Evolutionary conservation across 2,888 invertebrate genomes (phyloP).

Genomic region (Opisthograptis luteolata): DNA sequence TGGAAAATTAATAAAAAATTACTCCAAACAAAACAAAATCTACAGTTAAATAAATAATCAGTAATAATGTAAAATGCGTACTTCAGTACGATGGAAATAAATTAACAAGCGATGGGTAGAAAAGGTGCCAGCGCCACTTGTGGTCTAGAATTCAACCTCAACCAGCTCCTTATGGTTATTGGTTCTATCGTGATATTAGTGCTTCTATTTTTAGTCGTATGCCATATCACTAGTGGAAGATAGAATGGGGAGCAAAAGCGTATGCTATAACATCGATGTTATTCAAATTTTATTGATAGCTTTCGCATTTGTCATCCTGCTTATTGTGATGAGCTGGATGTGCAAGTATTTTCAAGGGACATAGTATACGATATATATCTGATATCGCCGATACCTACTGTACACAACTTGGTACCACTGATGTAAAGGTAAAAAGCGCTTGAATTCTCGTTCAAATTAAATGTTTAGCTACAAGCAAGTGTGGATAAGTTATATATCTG

Average conservation of each 20-base stretch:
- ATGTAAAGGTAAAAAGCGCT: too few relatives aligned
- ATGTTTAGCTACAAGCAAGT: background rate
- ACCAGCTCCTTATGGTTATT: conserved; percentile 65
- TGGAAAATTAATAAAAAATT: conserved; percentile 4
- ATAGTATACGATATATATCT: conserved; percentile 17
- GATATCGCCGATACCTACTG: too few relatives aligned
- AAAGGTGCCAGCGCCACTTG: conserved; percentile 29
- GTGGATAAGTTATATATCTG: background rate
- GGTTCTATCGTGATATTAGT: conserved; percentile 66
- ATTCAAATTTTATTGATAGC: conserved; percentile 60
- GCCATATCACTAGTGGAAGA: conserved; percentile 62
- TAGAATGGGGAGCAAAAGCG: conserved; percentile 38
- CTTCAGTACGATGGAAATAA: conserved; percentile 37
- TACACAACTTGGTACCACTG: too few relatives aligned
- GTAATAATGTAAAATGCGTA: conserved; percentile 5
- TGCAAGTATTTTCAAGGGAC: conserved; percentile 62
- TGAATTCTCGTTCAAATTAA: background rate
- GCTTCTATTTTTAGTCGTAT: too few relatives aligned
- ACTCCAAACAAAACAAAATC: too few relatives aligned
- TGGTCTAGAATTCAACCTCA: conserved; percentile 57
- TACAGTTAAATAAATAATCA: too few relatives aligned
- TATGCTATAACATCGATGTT: conserved; percentile 54
- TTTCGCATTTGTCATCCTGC: conserved; percentile 61
- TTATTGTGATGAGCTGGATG: conserved; percentile 68
- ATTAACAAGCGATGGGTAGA: conserved; percentile 43